Conservation (phyloP, 2,888 invertebrate species). For the Gryllus longicercus region DNA sequence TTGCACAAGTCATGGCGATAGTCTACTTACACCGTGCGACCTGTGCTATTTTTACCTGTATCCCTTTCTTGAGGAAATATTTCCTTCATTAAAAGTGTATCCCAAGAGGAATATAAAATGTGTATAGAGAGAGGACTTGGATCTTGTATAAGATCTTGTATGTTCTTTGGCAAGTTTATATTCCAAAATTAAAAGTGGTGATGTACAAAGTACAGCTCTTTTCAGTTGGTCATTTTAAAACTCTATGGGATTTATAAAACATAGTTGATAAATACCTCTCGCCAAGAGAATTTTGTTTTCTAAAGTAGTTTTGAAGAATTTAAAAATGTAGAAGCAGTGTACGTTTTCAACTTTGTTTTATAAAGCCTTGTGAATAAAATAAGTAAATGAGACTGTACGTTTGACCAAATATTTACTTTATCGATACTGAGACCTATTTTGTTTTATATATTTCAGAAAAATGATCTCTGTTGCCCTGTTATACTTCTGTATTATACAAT, state of each 20-base stretch:
- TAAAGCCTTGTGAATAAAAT: neutral
- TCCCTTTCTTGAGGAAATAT: neutral
- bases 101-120: neutral
- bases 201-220: too few species aligned
- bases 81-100: too few species aligned
- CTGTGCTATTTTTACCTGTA: neutral
- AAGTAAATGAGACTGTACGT: neutral
- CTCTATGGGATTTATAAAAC: too few species aligned
- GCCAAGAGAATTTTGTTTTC: too few species aligned
- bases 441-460: neutral
- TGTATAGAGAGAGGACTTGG: neutral
- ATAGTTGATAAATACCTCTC: too few species aligned
- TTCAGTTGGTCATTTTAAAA: too few species aligned
- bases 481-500: slow-evolving; percentile 17
- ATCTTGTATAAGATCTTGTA: too few species aligned
- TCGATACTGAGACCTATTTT: neutral
- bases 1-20: neutral
- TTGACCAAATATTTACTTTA: slow-evolving; percentile 3
- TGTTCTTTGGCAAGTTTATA: too few species aligned
- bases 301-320: too few species aligned
- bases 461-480: slow-evolving; percentile 17
- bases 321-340: neutral
- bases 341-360: neutral
- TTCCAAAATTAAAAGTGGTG: too few species aligned
- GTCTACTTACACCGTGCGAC: neutral